These are phyloP conservation scores for Synergus umbraculus DNA, from an alignment of 2,888 invertebrate species.

Conservation along the genomic window DNA sequence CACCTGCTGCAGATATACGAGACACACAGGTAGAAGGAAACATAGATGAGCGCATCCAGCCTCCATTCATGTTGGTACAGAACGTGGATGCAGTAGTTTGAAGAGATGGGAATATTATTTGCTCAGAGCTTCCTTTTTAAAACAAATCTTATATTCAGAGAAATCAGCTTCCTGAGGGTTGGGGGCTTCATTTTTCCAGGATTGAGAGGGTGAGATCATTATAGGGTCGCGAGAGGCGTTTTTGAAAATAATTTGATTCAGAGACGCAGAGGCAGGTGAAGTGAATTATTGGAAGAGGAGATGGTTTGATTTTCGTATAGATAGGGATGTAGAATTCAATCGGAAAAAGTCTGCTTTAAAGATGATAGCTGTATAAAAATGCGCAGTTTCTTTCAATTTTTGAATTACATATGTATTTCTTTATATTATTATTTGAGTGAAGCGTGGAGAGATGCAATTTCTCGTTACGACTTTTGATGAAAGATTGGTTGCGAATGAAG, in stretches of 20 bases:
- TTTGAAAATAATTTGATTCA: slow-evolving; percentile 30
- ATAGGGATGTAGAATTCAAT: not conserved
- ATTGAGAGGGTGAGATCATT: not conserved
- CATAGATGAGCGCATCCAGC: slow-evolving; percentile 3
- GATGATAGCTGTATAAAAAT: not conserved
- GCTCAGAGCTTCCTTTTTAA: not conserved
- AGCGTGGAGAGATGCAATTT: not conserved
- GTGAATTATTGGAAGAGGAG: slow-evolving; percentile 5
- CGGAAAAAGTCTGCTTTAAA: not conserved
- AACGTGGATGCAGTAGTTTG: not conserved
- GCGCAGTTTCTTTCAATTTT: no score
- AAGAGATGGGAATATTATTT: slow-evolving; percentile 11
- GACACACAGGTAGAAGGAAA: not conserved
- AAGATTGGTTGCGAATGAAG: not conserved
- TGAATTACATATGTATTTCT: no score
- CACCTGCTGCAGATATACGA: slow-evolving; percentile 51
- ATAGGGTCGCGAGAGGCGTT: not conserved
- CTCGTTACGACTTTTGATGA: not conserved
- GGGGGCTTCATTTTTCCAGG: not conserved
- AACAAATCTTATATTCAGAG: slow-evolving; percentile 9
- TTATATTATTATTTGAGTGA: no score
- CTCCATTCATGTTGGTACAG: not conserved
- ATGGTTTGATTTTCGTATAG: not conserved
- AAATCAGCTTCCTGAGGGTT: slow-evolving; percentile 13
- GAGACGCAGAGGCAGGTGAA: not conserved